Evolutionary conservation across 2,113 vertebrate species (phyloP), one percentile per base, ranked within the genome.

Genomic region (Microcebus jonahi): DNA sequence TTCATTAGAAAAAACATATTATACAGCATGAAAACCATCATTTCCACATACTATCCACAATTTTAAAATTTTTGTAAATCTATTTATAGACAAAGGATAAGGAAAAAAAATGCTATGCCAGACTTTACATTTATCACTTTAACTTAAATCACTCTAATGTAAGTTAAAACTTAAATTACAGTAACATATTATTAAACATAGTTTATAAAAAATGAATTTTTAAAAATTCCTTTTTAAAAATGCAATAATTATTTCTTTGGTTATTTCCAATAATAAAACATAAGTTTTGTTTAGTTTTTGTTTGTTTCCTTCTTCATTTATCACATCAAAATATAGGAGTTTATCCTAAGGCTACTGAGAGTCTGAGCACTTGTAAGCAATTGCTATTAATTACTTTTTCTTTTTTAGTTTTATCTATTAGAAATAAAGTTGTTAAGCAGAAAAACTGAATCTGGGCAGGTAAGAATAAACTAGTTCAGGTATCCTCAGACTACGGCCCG

Each of bases 1-100:
- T 79, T 65, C 81, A 63, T 59, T 89, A 90, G 71, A 96, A 45
- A 7, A 95, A 92, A 76, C 53, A 86, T 29, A 90, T 83, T 45
- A 80, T 21, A 42, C 73, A 91, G 80, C 27, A 76, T 77, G 27
- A 94, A 92, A 92, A 36, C 67, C n/a, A 89, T 95, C 34, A 96
- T 96, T 94, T 81, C 55, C 48, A 55, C 34, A 95, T 87, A 90
- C 18, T 29, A 93, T 77, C 55, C 48, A 61, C 27, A 95, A 89
- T 85, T 15, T 25, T 83, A 93, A 80, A 65, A 50, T 3, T 9
- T 34, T 57, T 59, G 2, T 31, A 89, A 81, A 50, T 67, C n/a
- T 11, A 39, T 61, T 48, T 88, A 83, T 59, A 93, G 39, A 76
- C 9, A 70, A 8, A 88, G 18, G 10, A 13, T 79, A 85, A 79